Conservation (phyloP, 2,113 vertebrate genomes). For the Ceyx cyanopectus region DNA sequence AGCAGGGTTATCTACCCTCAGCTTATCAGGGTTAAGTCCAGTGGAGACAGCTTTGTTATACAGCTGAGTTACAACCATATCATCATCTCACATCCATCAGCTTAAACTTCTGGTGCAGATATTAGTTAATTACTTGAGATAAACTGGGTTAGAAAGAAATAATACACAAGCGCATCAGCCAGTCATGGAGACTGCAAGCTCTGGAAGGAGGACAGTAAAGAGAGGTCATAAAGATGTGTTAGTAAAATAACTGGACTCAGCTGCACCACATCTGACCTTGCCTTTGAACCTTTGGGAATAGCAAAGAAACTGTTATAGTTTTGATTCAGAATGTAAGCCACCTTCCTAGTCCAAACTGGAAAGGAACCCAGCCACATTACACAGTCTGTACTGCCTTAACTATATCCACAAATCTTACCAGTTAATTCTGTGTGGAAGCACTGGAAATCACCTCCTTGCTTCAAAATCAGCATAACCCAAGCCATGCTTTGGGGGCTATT, state of each 20-base stretch:
- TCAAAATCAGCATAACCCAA: background rate
- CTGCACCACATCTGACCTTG: background rate
- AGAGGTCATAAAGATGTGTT: background rate
- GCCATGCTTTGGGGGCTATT: background rate
- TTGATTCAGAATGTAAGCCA: background rate
- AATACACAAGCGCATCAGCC: background rate
- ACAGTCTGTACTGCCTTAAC: background rate
- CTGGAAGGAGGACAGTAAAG: background rate
- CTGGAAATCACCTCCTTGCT: background rate
- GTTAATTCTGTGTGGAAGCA: background rate
- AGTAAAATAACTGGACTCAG: background rate
- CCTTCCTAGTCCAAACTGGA: background rate
- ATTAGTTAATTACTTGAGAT: background rate
- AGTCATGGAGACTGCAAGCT: background rate
- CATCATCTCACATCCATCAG: background rate
- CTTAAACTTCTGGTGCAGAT: background rate
- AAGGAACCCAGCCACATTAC: background rate
- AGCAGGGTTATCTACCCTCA: background rate
- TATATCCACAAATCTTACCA: rapidly evolving
- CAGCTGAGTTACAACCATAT: background rate
- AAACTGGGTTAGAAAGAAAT: background rate
- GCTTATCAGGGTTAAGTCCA: background rate
- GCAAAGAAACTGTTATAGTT: background rate
- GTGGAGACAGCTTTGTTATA: background rate
- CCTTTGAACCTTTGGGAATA: background rate